Conservation (phyloP, 2,888 invertebrate genomes). For the Noctuana brunneofusca region DNA sequence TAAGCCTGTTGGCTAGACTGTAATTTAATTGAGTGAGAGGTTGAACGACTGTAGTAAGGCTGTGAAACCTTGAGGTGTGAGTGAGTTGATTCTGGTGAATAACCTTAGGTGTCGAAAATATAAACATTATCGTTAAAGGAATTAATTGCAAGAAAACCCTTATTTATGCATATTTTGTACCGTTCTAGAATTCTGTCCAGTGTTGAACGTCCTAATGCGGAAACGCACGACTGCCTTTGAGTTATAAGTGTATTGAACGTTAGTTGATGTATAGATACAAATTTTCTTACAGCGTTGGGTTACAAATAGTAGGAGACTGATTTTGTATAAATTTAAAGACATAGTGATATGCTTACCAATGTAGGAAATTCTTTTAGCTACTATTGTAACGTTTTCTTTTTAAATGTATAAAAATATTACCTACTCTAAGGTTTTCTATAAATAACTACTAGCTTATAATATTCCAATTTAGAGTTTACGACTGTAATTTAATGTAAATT, state of each 20-base stretch:
- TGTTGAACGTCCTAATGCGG: slow-evolving; percentile 63
- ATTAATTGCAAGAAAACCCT: slow-evolving; percentile 11
- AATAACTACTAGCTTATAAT: slow-evolving; percentile 57
- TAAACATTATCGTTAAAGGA: slow-evolving; percentile 2
- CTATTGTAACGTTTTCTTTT: slow-evolving; percentile 52
- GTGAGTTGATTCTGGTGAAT: slow-evolving; percentile 56
- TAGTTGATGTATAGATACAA: slow-evolving; percentile 53
- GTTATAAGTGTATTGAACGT: slow-evolving; percentile 47
- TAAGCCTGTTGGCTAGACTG: slow-evolving; percentile 66
- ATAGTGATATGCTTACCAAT: slow-evolving; percentile 74
- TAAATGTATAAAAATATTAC: slow-evolving; percentile 54
- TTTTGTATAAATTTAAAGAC: slow-evolving; percentile 67
- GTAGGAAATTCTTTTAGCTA: slow-evolving; percentile 59
- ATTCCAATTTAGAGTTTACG: slow-evolving; percentile 72
- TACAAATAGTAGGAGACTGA: slow-evolving; percentile 82
- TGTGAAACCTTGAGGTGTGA: slow-evolving; percentile 74
- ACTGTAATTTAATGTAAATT: slow-evolving; percentile 74
- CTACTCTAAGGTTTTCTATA: slow-evolving; percentile 54
- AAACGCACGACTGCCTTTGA: slow-evolving; percentile 57
- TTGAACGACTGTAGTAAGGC: slow-evolving; percentile 78
- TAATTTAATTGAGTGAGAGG: slow-evolving; percentile 64
- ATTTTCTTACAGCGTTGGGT: slow-evolving; percentile 60
- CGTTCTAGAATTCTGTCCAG: slow-evolving; percentile 59
- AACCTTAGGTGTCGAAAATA: slow-evolving; percentile 38
- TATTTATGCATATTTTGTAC: slow-evolving; percentile 30